Evolutionary conservation across 2,113 vertebrate species (phyloP).

Genomic region (Forbesichthys agassizii): DNA sequence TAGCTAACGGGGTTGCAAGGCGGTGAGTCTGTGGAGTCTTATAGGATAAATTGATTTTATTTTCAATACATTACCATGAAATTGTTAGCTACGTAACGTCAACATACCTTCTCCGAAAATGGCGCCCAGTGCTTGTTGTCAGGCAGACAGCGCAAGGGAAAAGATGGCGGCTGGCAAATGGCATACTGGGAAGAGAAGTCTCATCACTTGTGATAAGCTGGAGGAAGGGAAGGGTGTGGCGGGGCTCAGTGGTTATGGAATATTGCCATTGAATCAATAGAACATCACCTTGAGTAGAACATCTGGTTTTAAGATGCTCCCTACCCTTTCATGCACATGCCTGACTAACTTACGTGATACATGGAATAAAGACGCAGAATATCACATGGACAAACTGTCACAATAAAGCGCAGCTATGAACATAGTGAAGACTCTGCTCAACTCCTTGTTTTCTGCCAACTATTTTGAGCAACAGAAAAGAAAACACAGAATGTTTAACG

Average conservation of each 20-base stretch:
- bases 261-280: slow-evolving; percentile 32
- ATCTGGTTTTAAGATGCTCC: slow-evolving; percentile 9
- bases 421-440: slow-evolving; percentile 40
- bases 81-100: slow-evolving; percentile 13
- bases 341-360: slow-evolving; percentile 18
- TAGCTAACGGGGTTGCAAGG: slow-evolving; percentile 39
- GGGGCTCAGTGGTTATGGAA: slow-evolving; percentile 50
- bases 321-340: background rate
- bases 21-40: slow-evolving; percentile 32
- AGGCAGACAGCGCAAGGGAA: slow-evolving; percentile 71
- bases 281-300: background rate
- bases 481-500: slow-evolving; percentile 17
- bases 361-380: slow-evolving; percentile 22
- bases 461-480: slow-evolving; percentile 30
- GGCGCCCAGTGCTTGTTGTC: slow-evolving; percentile 72
- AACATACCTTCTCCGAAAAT: slow-evolving; percentile 57
- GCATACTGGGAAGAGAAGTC: slow-evolving; percentile 65
- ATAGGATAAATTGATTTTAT: slow-evolving; percentile 39
- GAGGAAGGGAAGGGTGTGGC: slow-evolving; percentile 57
- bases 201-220: slow-evolving; percentile 63
- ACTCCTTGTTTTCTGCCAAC: slow-evolving; percentile 31
- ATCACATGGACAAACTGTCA: slow-evolving; percentile 22
- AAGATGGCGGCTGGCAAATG: slow-evolving; percentile 67
- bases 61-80: slow-evolving; percentile 59
- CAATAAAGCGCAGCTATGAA: slow-evolving; percentile 15